Percentiles rank a stretch among this genome's conserved stretches.
phyloP scores from a whole-genome alignment of 2,113 vertebrate genomes.

The Notechis scutatus region DNA sequence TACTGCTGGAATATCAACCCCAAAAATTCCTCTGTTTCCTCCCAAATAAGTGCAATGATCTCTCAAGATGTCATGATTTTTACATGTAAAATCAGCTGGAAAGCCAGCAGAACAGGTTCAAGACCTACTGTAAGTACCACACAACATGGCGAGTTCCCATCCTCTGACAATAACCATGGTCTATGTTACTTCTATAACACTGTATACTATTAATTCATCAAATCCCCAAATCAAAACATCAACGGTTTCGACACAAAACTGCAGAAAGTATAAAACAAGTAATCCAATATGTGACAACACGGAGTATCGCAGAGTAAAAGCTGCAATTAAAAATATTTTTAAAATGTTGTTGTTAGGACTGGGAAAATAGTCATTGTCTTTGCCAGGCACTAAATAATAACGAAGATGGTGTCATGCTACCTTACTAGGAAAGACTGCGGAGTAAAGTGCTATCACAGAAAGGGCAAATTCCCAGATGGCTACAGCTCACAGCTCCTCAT shows the following conservation, averaged over 20 bases:
- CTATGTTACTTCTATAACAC: background rate
- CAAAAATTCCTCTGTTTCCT: background rate
- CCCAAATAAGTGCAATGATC: background rate
- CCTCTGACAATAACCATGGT: background rate
- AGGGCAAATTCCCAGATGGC: background rate
- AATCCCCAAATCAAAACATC: background rate
- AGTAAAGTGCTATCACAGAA: background rate
- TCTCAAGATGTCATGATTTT: background rate
- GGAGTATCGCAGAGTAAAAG: background rate
- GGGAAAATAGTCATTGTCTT: background rate
- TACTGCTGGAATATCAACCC: background rate
- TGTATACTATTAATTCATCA: background rate
- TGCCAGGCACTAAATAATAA: background rate
- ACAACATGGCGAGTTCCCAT: background rate
- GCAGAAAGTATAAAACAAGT: background rate
- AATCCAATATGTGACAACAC: no score
- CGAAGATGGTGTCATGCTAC: background rate
- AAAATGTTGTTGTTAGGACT: background rate
- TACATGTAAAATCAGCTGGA: background rate
- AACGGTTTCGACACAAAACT: background rate
- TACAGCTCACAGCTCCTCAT: background rate
- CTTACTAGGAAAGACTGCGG: background rate
- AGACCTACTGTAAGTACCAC: background rate
- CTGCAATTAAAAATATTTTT: background rate
- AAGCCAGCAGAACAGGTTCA: background rate